Evolutionary conservation across 2,888 invertebrate species (phyloP).

Genomic region (Habrosyne pyritoides): DNA sequence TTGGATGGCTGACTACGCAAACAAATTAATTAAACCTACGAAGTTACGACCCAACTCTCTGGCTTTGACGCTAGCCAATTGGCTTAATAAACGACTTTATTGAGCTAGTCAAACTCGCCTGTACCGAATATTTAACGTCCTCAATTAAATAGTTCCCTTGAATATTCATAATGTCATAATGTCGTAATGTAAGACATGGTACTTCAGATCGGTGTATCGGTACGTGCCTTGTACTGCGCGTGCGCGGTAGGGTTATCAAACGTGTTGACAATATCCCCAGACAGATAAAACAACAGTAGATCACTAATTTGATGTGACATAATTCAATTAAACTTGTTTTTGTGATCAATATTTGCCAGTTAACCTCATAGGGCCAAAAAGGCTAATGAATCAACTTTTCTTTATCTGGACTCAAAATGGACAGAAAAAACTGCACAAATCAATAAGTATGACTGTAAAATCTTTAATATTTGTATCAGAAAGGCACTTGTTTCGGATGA

Average conservation of each 20-base stretch:
- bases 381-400: too few relatives aligned
- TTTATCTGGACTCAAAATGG: too few relatives aligned
- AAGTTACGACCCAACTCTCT: constrained; percentile 20
- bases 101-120: constrained; percentile 36
- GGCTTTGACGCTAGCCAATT: constrained; percentile 37
- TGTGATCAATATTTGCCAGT: neutral
- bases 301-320: neutral
- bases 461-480: too few relatives aligned
- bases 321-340: neutral
- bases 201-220: neutral
- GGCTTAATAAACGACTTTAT: constrained; percentile 48
- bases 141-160: constrained; percentile 35
- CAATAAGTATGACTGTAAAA: too few relatives aligned
- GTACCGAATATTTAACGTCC: constrained; percentile 38
- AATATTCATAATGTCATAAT: too few relatives aligned
- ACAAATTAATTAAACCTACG: constrained; percentile 47
- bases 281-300: neutral
- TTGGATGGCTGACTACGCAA: constrained; percentile 31
- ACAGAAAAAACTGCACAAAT: too few relatives aligned
- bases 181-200: constrained; percentile 12
- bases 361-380: too few relatives aligned
- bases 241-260: constrained; percentile 5
- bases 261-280: constrained; percentile 1
- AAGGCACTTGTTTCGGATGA: too few relatives aligned
- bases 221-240: neutral